A percentile compares a stretch with the other conserved stretches of the same genome.
Conservation (phyloP, 2,888 invertebrate genomes). For the Oscheius sp. region DNA sequence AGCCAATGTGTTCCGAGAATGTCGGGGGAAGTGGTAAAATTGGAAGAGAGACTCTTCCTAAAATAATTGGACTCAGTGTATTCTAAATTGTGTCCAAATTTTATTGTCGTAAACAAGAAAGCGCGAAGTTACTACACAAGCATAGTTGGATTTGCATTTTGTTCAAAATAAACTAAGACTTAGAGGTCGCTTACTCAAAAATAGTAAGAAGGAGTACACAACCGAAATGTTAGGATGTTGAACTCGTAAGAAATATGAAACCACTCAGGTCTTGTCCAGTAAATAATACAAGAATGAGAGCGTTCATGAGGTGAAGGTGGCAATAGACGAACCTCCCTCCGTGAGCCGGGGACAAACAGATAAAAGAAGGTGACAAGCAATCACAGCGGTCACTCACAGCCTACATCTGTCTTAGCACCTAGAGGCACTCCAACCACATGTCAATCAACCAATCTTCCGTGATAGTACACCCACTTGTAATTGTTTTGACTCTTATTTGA, state of each 20-base stretch:
- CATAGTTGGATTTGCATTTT: not conserved
- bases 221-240: too few relatives aligned
- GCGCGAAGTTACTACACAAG: too few relatives aligned
- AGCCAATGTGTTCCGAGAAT: too few relatives aligned
- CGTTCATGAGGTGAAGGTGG: slow-evolving; percentile 2
- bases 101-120: too few relatives aligned
- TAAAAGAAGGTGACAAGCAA: slow-evolving; percentile 19
- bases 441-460: not conserved
- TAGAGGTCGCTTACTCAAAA: not conserved
- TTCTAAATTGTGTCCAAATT: too few relatives aligned
- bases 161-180: slow-evolving; percentile 6
- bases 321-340: not conserved
- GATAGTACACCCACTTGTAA: not conserved
- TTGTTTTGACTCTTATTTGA: slow-evolving; percentile 8
- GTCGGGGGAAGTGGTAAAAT: too few relatives aligned
- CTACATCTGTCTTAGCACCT: not conserved
- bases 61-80: too few relatives aligned
- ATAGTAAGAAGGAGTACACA: not conserved
- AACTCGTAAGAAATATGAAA: not conserved
- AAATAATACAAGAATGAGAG: slow-evolving; percentile 7
- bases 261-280: not conserved
- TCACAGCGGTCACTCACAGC: slow-evolving; percentile 16
- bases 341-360: slow-evolving; percentile 19
- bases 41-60: too few relatives aligned
- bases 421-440: not conserved